These are phyloP conservation scores for Paedocypris sp. DNA, from an alignment of 2,113 vertebrate species.

Conservation along the genomic window DNA sequence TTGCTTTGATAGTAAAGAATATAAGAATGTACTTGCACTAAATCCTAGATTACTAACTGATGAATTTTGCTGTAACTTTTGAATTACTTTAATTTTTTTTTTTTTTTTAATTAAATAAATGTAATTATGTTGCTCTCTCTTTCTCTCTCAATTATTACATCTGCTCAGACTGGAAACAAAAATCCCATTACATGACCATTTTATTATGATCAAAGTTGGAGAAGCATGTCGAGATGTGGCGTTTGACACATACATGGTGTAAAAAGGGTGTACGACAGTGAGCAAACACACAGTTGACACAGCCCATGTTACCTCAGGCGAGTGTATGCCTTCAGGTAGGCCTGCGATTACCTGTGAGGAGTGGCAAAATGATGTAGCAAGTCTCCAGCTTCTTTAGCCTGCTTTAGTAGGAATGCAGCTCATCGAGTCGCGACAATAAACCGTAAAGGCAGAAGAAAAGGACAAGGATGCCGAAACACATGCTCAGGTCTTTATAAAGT, in stretches of 20 bases:
- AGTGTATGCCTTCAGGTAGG: slow-evolving; percentile 27
- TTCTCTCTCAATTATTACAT: too few relatives aligned
- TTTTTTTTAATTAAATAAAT: too few relatives aligned
- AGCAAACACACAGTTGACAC: slow-evolving; percentile 42
- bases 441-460: background rate
- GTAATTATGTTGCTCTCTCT: too few relatives aligned
- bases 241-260: background rate
- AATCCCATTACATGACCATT: too few relatives aligned
- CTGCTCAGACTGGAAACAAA: too few relatives aligned
- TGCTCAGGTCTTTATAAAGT: background rate
- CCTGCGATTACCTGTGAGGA: slow-evolving; percentile 32
- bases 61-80: too few relatives aligned
- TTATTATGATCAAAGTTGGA: too few relatives aligned
- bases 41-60: too few relatives aligned
- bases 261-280: background rate
- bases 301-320: slow-evolving; percentile 36
- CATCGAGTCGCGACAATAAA: slow-evolving; percentile 7
- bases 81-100: too few relatives aligned
- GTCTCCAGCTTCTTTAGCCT: slow-evolving; percentile 9
- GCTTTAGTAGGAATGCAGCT: slow-evolving; percentile 16
- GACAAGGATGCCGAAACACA: background rate
- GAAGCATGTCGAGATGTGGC: too few relatives aligned
- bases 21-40: too few relatives aligned
- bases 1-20: too few relatives aligned
- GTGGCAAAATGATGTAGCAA: slow-evolving; percentile 16